phyloP scores from a whole-genome alignment of 2,888 invertebrate species.

The Ophion ventricosus region DNA sequence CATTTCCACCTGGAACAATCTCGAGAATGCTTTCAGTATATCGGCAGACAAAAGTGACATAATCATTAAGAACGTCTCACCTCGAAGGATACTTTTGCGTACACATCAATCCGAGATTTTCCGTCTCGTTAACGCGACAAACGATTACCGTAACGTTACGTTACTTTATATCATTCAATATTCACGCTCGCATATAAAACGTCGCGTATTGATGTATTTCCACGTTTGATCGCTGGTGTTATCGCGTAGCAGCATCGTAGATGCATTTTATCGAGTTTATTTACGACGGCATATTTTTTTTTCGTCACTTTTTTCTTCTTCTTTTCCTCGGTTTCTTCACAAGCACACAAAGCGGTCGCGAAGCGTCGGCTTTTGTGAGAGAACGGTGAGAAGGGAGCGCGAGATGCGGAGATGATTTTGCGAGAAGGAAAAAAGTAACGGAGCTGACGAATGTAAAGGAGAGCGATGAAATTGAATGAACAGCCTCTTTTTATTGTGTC shows the following conservation, averaged over 20 bases:
- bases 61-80: too few species aligned
- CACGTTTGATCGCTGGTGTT: constrained; percentile 34
- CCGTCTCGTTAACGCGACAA: constrained; percentile 34
- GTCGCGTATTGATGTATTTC: constrained; percentile 25
- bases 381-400: constrained; percentile 11
- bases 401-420: constrained; percentile 8
- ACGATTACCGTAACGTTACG: constrained; percentile 44
- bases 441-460: constrained; percentile 66
- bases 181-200: constrained; percentile 1
- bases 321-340: background rate
- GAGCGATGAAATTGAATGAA: constrained; percentile 66
- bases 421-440: constrained; percentile 56
- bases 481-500: constrained; percentile 66
- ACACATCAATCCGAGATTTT: background rate
- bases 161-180: constrained; percentile 27
- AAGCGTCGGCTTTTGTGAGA: constrained; percentile 10
- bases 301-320: constrained; percentile 9
- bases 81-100: background rate
- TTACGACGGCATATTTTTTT: constrained; percentile 31
- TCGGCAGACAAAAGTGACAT: background rate
- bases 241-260: constrained; percentile 19
- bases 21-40: background rate
- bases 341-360: constrained; percentile 8
- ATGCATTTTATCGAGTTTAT: constrained; percentile 30
- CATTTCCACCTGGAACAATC: background rate